These are phyloP conservation scores for Aegypius monachus DNA, from an alignment of 2,113 vertebrate species.

Conservation along the genomic window DNA sequence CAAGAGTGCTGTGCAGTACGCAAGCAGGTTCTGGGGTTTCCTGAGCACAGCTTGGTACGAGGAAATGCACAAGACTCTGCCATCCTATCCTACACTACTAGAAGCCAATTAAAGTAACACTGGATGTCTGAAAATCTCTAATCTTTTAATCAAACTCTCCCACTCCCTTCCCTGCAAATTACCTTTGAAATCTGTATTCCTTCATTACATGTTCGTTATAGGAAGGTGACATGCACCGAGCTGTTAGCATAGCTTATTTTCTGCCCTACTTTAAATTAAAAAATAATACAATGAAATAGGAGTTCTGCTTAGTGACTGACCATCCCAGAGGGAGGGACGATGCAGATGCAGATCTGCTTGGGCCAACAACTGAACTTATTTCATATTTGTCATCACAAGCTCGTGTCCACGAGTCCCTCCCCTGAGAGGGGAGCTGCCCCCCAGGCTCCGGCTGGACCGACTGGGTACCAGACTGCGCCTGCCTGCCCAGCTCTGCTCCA, in stretches of 20 bases:
- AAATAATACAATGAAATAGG: neutral
- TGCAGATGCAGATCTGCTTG: neutral
- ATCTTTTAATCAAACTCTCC: neutral
- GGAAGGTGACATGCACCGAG: neutral
- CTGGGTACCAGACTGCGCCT: neutral
- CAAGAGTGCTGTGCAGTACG: neutral
- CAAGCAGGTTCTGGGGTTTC: slow-evolving; percentile 52
- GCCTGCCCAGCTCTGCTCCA: neutral
- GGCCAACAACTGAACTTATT: neutral
- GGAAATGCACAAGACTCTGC: neutral
- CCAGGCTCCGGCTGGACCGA: neutral
- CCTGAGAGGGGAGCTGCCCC: neutral
- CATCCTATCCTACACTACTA: neutral
- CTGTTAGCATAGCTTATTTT: neutral
- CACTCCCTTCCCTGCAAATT: neutral
- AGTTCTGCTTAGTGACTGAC: neutral
- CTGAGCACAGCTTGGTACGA: slow-evolving; percentile 30
- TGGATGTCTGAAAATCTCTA: neutral
- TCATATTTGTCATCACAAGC: neutral
- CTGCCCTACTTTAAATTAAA: neutral
- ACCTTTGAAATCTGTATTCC: neutral
- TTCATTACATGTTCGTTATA: neutral
- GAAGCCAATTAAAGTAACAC: neutral
- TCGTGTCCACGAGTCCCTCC: neutral
- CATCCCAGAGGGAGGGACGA: neutral